phyloP scores from a whole-genome alignment of 2,888 invertebrate genomes.

The Leucoptera coffeella region DNA sequence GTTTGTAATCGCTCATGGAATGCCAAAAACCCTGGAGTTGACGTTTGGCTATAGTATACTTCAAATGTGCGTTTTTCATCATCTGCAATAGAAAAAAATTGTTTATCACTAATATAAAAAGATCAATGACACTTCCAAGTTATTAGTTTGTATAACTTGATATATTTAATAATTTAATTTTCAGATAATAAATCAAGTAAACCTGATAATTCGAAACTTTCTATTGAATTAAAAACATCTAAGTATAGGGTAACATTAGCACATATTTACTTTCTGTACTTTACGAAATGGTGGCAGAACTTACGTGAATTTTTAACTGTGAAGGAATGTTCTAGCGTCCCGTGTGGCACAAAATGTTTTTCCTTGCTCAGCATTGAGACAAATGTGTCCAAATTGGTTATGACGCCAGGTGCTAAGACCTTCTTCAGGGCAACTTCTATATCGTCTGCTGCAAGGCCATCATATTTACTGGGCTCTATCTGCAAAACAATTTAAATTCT shows the following conservation, averaged over 20 bases:
- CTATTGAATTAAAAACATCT: too few species aligned
- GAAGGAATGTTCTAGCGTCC: conserved; percentile 61
- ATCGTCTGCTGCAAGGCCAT: conserved; percentile 67
- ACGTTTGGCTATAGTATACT: conserved; percentile 71
- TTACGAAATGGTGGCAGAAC: too few species aligned
- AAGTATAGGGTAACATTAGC: too few species aligned
- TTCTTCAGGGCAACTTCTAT: conserved; percentile 62
- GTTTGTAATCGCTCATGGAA: conserved; percentile 85
- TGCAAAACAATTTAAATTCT: conserved; percentile 10
- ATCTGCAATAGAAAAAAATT: too few species aligned
- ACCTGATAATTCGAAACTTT: too few species aligned
- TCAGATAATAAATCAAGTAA: too few species aligned
- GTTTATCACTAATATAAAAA: too few species aligned
- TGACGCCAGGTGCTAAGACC: conserved; percentile 64
- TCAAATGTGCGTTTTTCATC: conserved; percentile 58
- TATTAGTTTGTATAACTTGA: too few species aligned
- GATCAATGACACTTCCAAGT: too few species aligned
- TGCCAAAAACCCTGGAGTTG: conserved; percentile 64
- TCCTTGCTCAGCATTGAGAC: conserved; percentile 63
- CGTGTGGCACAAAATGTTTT: conserved; percentile 69
- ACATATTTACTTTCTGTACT: too few species aligned
- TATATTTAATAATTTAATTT: too few species aligned
- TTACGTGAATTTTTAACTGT: too few species aligned
- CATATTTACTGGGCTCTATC: conserved; percentile 50
- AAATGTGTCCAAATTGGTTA: conserved; percentile 69